phyloP scores from a whole-genome alignment of 2,888 invertebrate genomes.

The Chymomyza caudatula region DNA sequence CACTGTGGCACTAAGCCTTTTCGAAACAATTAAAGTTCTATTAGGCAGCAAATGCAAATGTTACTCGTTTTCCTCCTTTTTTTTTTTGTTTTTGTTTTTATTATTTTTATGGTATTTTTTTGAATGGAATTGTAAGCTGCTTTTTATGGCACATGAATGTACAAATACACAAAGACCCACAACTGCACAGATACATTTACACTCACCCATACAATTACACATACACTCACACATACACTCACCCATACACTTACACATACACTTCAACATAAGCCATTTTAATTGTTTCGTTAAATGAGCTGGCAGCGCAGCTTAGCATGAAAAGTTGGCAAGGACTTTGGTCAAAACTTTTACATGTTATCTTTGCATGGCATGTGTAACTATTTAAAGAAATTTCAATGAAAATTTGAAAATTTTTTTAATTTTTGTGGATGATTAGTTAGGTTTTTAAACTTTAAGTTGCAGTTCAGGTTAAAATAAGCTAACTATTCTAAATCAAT shows the following conservation, averaged over 20 bases:
- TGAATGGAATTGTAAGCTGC: not conserved
- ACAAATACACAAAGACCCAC: slow-evolving; percentile 17
- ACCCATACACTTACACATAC: not conserved
- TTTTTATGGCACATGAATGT: slow-evolving; percentile 22
- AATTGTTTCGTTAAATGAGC: slow-evolving; percentile 70
- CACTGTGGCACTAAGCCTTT: slow-evolving; percentile 28
- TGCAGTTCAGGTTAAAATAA: no score
- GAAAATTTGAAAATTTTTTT: not conserved
- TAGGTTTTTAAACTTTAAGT: not conserved
- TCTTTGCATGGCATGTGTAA: slow-evolving; percentile 17
- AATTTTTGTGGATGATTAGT: not conserved
- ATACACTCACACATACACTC: slow-evolving; percentile 9
- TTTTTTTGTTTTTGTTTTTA: not conserved
- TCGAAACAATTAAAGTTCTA: slow-evolving; percentile 67
- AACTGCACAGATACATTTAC: slow-evolving; percentile 9
- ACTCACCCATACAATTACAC: not conserved
- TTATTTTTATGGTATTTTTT: not conserved
- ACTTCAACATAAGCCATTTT: slow-evolving; percentile 53
- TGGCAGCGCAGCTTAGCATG: slow-evolving; percentile 22
- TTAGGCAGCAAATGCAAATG: slow-evolving; percentile 67
- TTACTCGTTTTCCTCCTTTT: slow-evolving; percentile 18
- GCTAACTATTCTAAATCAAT: no score
- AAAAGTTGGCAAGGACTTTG: slow-evolving; percentile 6
- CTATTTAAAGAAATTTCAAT: not conserved
- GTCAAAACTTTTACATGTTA: slow-evolving; percentile 31